These are phyloP conservation scores for Crocuta crocuta DNA, from an alignment of 2,113 vertebrate genomes.

Conservation along the genomic window DNA sequence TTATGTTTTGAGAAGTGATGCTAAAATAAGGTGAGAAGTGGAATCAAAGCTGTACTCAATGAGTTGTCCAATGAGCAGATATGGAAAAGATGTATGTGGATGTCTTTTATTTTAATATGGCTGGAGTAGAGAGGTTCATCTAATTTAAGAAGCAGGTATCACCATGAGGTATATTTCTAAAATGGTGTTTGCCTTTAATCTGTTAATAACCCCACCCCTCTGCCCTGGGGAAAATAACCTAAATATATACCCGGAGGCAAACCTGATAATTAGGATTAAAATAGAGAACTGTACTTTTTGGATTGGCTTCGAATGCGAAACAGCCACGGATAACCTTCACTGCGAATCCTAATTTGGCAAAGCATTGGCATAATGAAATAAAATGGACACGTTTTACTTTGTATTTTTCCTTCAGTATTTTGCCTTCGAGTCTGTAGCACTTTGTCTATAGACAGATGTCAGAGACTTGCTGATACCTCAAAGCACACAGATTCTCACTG, in stretches of 20 bases:
- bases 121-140: background rate
- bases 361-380: background rate
- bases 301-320: conserved; percentile 31
- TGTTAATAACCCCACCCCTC: conserved; percentile 12
- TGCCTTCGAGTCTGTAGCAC: background rate
- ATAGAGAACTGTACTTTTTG: conserved; percentile 24
- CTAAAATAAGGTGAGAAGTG: background rate
- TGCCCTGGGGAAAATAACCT: background rate
- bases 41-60: background rate
- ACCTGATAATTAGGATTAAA: conserved; percentile 55
- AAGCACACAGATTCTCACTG: background rate
- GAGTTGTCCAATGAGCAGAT: background rate
- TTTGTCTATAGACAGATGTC: background rate
- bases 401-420: background rate
- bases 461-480: background rate
- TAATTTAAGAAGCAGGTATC: background rate
- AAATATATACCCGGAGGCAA: conserved; percentile 17
- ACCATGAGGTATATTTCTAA: background rate
- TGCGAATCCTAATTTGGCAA: background rate
- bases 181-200: background rate
- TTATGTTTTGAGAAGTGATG: background rate
- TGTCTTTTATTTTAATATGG: background rate
- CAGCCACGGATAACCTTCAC: background rate
- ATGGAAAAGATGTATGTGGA: background rate
- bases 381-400: background rate